Percentiles rank a stretch among this genome's conserved stretches.
Conservation (phyloP, 2,113 vertebrate genomes). For the Oxyura jamaicensis region DNA sequence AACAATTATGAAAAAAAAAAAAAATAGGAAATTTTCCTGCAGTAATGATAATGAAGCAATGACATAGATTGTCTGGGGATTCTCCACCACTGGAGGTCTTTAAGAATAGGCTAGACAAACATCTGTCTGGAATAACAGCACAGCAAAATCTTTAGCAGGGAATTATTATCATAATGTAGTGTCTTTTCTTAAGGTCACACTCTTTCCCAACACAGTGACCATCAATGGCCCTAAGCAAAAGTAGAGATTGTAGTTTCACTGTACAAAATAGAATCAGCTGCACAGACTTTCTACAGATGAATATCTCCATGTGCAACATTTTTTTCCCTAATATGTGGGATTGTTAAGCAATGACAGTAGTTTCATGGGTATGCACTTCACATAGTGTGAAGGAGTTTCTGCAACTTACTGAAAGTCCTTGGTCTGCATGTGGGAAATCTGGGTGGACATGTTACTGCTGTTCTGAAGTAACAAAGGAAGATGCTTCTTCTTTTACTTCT, state of each 20-base stretch:
- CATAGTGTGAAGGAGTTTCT: background rate
- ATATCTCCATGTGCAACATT: background rate
- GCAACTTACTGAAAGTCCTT: background rate
- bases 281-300: background rate
- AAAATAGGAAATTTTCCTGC: conserved; percentile 28
- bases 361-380: background rate
- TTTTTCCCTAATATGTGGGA: background rate
- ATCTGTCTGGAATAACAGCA: conserved; percentile 10
- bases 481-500: background rate
- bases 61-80: conserved; percentile 50
- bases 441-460: background rate
- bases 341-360: background rate
- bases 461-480: background rate
- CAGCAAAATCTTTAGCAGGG: background rate
- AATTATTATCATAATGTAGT: background rate
- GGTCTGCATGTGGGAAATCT: background rate
- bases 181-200: conserved; percentile 37
- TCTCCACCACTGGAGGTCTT: conserved; percentile 36
- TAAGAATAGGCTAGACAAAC: conserved; percentile 32
- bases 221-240: background rate
- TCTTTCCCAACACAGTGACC: background rate
- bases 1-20: conserved; percentile 22
- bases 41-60: conserved; percentile 48
- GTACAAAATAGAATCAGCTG: background rate
- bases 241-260: background rate